These are phyloP conservation scores for Ivindomyrus marchei DNA, from an alignment of 2,113 vertebrate genomes.

Conservation along the genomic window DNA sequence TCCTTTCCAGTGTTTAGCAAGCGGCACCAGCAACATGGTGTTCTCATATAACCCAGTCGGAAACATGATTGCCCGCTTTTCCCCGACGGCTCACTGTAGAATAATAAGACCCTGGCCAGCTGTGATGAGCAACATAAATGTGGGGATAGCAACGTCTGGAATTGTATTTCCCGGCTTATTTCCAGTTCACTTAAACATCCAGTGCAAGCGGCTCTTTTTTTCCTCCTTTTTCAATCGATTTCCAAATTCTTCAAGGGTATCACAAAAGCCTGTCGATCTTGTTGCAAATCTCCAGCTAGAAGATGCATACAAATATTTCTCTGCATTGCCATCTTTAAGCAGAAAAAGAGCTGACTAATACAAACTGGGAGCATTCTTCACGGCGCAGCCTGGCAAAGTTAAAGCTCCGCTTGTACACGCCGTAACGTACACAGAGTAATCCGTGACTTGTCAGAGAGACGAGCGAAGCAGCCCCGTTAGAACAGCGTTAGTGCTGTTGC, in stretches of 20 bases:
- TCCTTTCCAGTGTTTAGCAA: constrained; percentile 18
- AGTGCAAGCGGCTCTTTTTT: constrained; percentile 39
- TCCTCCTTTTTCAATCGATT: constrained; percentile 49
- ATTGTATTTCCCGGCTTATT: constrained; percentile 41
- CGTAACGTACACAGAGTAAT: constrained; percentile 2
- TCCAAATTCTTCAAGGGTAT: constrained; percentile 50
- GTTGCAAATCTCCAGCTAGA: constrained; percentile 45
- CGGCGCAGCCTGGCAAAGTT: background rate
- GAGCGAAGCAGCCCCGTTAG: background rate
- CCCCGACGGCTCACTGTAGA: background rate
- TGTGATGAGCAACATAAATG: constrained; percentile 7
- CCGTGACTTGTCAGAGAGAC: constrained; percentile 14
- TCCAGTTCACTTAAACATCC: constrained; percentile 44
- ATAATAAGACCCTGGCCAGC: background rate
- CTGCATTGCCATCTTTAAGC: constrained; percentile 31
- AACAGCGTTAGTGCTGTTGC: background rate
- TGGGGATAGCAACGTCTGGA: constrained; percentile 17
- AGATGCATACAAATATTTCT: constrained; percentile 31
- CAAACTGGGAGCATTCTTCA: constrained; percentile 10
- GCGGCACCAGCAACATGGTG: constrained; percentile 38
- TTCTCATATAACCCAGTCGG: constrained; percentile 51
- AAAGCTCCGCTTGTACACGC: constrained; percentile 12
- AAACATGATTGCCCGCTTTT: constrained; percentile 43
- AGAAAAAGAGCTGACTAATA: constrained; percentile 25
- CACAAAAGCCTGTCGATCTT: constrained; percentile 38